phyloP scores from a whole-genome alignment of 2,113 vertebrate species.

The Lota lota region DNA sequence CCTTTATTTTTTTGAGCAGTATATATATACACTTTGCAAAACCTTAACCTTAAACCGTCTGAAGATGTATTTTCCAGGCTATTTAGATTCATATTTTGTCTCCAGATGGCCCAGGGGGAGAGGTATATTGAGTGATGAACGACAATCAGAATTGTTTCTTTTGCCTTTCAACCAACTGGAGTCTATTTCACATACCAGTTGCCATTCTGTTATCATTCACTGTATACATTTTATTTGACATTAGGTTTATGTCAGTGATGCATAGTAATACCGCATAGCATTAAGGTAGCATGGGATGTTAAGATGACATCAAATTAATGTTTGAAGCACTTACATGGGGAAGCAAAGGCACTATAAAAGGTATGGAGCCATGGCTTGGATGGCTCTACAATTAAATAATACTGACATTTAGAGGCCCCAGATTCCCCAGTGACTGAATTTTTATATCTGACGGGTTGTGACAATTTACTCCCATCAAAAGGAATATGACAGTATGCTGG shows the following conservation, averaged over 20 bases:
- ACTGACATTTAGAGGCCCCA: slow-evolving; percentile 67
- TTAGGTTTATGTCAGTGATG: slow-evolving; percentile 46
- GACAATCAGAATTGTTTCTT: slow-evolving; percentile 50
- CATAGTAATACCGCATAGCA: neutral
- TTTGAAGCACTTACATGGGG: neutral
- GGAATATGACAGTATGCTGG: slow-evolving; percentile 58
- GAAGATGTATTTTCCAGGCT: slow-evolving; percentile 46
- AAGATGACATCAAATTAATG: neutral
- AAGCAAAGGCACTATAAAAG: neutral
- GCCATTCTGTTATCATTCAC: slow-evolving; percentile 52
- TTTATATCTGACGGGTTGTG: slow-evolving; percentile 70
- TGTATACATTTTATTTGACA: slow-evolving; percentile 31
- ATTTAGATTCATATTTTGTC: slow-evolving; percentile 56
- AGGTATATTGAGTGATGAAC: slow-evolving; percentile 45
- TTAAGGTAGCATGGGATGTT: neutral
- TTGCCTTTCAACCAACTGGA: slow-evolving; percentile 58
- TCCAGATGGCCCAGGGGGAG: slow-evolving; percentile 40
- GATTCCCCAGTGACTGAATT: slow-evolving; percentile 59
- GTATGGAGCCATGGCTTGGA: slow-evolving; percentile 14
- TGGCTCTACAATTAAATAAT: slow-evolving; percentile 57
- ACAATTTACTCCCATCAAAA: slow-evolving; percentile 72
- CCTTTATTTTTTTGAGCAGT: too few relatives aligned
- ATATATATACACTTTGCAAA: slow-evolving; percentile 18
- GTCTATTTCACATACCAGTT: slow-evolving; percentile 68
- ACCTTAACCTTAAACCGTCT: slow-evolving; percentile 7